Evolutionary conservation across 2,113 vertebrate genomes (phyloP).

Genomic region (Lucifuga dentata): DNA sequence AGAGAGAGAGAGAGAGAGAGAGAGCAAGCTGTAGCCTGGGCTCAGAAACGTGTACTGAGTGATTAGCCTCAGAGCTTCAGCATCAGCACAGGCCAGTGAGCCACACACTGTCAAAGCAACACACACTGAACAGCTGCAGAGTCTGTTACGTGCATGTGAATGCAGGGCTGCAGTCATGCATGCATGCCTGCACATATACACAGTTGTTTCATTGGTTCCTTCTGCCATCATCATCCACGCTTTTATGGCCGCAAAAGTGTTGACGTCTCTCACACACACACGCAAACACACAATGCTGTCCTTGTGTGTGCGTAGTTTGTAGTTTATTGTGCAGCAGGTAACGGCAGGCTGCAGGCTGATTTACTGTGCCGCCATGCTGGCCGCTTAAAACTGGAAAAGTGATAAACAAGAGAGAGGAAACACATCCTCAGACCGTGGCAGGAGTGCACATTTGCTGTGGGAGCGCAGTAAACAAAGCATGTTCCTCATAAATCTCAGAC

Average conservation of each 20-base stretch:
- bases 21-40: background rate
- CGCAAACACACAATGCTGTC: slow-evolving; percentile 10
- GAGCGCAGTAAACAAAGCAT: slow-evolving; percentile 16
- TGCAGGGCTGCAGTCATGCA: background rate
- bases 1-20: slow-evolving; percentile 17
- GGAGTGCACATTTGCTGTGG: slow-evolving; percentile 3
- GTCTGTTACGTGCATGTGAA: slow-evolving; percentile 26
- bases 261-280: slow-evolving; percentile 3
- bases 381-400: slow-evolving; percentile 58
- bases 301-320: slow-evolving; percentile 22
- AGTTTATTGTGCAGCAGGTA: slow-evolving; percentile 64
- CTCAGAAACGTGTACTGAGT: background rate
- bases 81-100: slow-evolving; percentile 33
- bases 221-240: slow-evolving; percentile 40
- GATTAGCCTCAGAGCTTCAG: slow-evolving; percentile 30
- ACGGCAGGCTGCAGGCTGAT: slow-evolving; percentile 69
- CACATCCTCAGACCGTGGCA: slow-evolving; percentile 8
- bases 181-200: slow-evolving; percentile 14
- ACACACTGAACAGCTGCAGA: slow-evolving; percentile 19
- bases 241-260: slow-evolving; percentile 28
- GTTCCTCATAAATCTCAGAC: slow-evolving; percentile 69
- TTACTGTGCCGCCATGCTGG: slow-evolving; percentile 53
- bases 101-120: slow-evolving; percentile 1
- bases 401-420: slow-evolving; percentile 66
- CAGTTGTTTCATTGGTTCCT: slow-evolving; percentile 20